phyloP scores from a whole-genome alignment of 2,113 vertebrate genomes.

The Ivindomyrus marchei region DNA sequence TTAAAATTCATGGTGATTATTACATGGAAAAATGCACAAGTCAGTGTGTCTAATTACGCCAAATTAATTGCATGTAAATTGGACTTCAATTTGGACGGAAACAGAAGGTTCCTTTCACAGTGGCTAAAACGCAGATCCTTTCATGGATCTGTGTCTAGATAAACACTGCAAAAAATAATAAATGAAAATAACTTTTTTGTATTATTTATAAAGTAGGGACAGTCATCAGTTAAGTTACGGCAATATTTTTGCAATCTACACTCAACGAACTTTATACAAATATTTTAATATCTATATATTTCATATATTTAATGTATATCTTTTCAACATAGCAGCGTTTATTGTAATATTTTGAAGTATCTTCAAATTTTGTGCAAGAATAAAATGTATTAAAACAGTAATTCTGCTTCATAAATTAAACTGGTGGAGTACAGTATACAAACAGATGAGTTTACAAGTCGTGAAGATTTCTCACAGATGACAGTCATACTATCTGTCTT shows the following conservation, averaged over 20 bases:
- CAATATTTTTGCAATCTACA: not conserved
- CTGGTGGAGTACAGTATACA: too few species aligned
- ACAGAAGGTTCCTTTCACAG: not conserved
- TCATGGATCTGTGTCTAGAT: not conserved
- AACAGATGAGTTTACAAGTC: not conserved
- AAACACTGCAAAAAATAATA: not conserved
- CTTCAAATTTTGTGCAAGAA: not conserved
- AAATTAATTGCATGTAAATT: slow-evolving; percentile 66
- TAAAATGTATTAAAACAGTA: not conserved
- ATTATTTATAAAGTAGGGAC: not conserved
- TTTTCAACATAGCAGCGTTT: not conserved
- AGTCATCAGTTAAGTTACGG: not conserved
- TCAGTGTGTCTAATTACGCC: slow-evolving; percentile 59
- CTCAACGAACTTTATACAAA: not conserved
- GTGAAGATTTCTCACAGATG: not conserved
- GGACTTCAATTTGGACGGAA: slow-evolving; percentile 41
- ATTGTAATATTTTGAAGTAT: not conserved
- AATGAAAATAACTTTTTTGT: not conserved
- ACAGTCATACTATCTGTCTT: not conserved
- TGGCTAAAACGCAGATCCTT: not conserved
- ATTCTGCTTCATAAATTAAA: not conserved
- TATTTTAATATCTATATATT: not conserved
- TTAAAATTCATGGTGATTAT: slow-evolving; percentile 54
- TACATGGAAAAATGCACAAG: slow-evolving; percentile 49
- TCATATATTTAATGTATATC: not conserved